These are phyloP conservation scores for Lagria hirta DNA, from an alignment of 2,888 invertebrate genomes.

Conservation along the genomic window DNA sequence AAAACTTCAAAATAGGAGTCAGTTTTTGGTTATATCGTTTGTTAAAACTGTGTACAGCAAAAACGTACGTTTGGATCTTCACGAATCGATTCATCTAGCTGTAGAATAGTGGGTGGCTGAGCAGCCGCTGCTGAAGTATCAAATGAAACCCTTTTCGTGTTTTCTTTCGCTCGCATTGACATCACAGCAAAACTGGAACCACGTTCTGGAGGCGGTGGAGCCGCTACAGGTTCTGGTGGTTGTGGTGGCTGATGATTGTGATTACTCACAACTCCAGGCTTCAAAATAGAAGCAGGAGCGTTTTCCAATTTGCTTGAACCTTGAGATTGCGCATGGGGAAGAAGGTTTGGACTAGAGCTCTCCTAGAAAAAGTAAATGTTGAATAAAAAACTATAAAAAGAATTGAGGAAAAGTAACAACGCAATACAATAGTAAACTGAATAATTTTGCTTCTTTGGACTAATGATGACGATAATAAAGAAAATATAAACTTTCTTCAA, in stretches of 20 bases:
- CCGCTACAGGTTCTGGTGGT: slow-evolving; percentile 41
- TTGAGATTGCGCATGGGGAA: slow-evolving; percentile 49
- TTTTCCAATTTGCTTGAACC: slow-evolving; percentile 46
- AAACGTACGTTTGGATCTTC: slow-evolving; percentile 82
- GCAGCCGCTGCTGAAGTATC: slow-evolving; percentile 48
- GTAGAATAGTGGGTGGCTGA: slow-evolving; percentile 54
- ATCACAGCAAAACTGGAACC: slow-evolving; percentile 87
- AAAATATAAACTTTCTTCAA: too few species aligned
- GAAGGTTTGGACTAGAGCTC: slow-evolving; percentile 47
- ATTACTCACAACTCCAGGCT: slow-evolving; percentile 53
- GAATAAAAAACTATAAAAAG: too few species aligned
- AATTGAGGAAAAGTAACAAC: too few species aligned
- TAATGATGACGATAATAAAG: too few species aligned
- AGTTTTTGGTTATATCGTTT: slow-evolving; percentile 16
- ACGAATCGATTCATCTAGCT: slow-evolving; percentile 56
- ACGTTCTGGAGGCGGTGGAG: slow-evolving; percentile 82
- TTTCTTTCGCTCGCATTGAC: slow-evolving; percentile 60
- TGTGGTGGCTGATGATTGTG: slow-evolving; percentile 32
- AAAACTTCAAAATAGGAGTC: too few species aligned
- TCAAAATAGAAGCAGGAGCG: slow-evolving; percentile 50
- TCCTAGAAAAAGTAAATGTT: slow-evolving; percentile 38
- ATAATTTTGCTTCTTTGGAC: too few species aligned
- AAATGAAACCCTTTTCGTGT: slow-evolving; percentile 53
- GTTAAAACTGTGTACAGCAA: neutral
- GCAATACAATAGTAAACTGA: too few species aligned